A percentile compares a stretch with the other conserved stretches of the same genome.
phyloP scores from a whole-genome alignment of 2,797 vertebrate genomes.

The Myotis daubentonii region DNA sequence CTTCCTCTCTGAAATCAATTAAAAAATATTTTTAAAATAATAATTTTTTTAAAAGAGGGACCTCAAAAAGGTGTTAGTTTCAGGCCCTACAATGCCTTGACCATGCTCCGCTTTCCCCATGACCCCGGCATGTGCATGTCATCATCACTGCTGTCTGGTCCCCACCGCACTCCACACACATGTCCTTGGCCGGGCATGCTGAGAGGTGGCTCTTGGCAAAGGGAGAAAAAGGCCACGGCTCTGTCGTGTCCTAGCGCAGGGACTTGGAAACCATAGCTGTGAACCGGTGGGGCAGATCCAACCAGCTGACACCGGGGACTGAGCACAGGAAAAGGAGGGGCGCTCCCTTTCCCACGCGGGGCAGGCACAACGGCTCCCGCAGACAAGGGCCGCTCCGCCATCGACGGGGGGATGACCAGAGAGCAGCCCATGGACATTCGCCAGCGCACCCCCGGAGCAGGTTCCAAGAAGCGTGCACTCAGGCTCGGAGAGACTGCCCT shows the following conservation, averaged over 20 bases:
- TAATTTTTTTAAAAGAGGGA: no score
- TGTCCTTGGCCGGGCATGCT: background rate
- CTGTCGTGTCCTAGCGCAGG: slow-evolving; percentile 39
- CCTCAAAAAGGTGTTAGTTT: background rate
- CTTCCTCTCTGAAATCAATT: background rate
- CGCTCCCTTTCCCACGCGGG: background rate
- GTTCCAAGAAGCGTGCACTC: no score
- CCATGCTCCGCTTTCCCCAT: background rate
- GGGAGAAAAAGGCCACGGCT: slow-evolving; percentile 30
- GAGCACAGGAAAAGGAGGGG: background rate
- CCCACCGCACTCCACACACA: background rate
- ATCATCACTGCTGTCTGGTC: background rate
- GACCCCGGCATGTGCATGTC: no score
- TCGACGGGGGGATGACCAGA: background rate
- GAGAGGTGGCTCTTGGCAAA: background rate
- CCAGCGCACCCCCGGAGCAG: background rate
- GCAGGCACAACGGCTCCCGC: background rate
- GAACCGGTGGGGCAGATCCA: slow-evolving; percentile 37
- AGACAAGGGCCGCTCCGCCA: background rate
- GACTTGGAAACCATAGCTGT: slow-evolving; percentile 23
- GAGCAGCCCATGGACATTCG: background rate
- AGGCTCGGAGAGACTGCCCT: no score
- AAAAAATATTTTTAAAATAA: no score
- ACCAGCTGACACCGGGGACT: background rate
- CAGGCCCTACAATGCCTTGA: background rate